Conservation (phyloP, 2,113 vertebrate genomes). For the human (Homo sapiens) region GRCh38 chr6:25614501-25615000, state of each 20-base stretch:
- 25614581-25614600: not conserved
- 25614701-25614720: not conserved
- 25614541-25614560: not conserved
- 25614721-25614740: not conserved
- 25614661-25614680: not conserved
- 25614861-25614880: not conserved
- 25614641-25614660: not conserved
- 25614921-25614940: not conserved
- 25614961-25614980: constrained; percentile 29
- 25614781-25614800: not conserved
- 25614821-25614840: not conserved
- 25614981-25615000: not conserved
- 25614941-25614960: constrained; percentile 57
- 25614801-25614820: not conserved
- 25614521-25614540: constrained; percentile 31
- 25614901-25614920: not conserved
- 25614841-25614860: not conserved
- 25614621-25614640: not conserved
- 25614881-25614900: not conserved
- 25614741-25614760: rapidly evolving
- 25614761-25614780: too few relatives aligned
- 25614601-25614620: not conserved
- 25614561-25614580: not conserved
- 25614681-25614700: not conserved
- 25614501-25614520: not conserved